Percentiles rank a stretch among this genome's conserved stretches.
Conservation (phyloP, 2,888 invertebrate species). For the Meandrusa payeni region DNA sequence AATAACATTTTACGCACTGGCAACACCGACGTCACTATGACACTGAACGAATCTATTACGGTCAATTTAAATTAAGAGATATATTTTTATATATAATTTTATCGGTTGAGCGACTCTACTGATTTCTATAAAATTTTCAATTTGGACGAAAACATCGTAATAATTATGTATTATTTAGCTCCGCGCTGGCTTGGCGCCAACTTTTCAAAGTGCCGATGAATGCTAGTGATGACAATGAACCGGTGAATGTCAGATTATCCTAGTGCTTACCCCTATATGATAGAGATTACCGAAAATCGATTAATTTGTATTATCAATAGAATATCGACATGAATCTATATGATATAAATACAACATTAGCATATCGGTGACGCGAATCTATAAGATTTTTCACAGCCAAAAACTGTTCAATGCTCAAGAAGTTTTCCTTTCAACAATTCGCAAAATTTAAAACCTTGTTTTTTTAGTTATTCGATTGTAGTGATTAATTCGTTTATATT, state of each 20-base stretch:
- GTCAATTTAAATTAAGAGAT: slow-evolving; percentile 7
- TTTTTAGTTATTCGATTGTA: too few relatives aligned
- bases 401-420: too few relatives aligned
- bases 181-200: slow-evolving; percentile 10
- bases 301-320: neutral
- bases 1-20: too few relatives aligned
- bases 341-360: too few relatives aligned
- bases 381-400: too few relatives aligned
- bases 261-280: slow-evolving; percentile 4
- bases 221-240: slow-evolving; percentile 6
- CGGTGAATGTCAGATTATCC: slow-evolving; percentile 1
- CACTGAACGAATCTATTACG: neutral
- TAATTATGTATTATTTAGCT: slow-evolving; percentile 5
- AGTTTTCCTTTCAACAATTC: too few relatives aligned
- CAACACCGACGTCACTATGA: too few relatives aligned
- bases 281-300: neutral
- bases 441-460: too few relatives aligned
- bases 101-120: neutral
- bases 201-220: slow-evolving; percentile 5
- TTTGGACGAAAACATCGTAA: slow-evolving; percentile 1
- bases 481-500: too few relatives aligned
- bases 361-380: too few relatives aligned
- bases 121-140: slow-evolving; percentile 1
- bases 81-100: slow-evolving; percentile 1
- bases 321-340: too few relatives aligned